Base-by-base conservation (phyloP, 2,113 vertebrate genomes). In the Tylochromis polylepis region DNA sequence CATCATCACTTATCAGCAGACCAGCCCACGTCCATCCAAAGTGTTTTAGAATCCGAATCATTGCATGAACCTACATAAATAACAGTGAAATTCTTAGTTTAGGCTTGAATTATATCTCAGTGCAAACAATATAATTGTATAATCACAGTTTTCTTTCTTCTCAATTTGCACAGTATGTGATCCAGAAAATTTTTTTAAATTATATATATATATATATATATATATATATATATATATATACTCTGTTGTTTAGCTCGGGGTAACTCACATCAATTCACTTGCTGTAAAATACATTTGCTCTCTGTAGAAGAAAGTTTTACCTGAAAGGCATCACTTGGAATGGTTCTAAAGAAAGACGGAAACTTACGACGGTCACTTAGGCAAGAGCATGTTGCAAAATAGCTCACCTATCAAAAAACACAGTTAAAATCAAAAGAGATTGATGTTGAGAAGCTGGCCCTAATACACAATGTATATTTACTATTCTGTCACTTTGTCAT, bases 371-470 rank as follows among this genome's bases (percentile, higher is more conserved):
- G 88, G 56, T 95, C 81, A 77, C 92, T 94, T 6, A 95, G 86
- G 58, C 90, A 93, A 62, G 85, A 92, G 58, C 92, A 94, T 18
- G 94, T 92, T 29, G 94, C 92, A 81, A 83, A 94, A 57, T 94
- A 91, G 82, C 94, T 95, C 57, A 94, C 90, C 94, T 95, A 55
- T 36, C 59, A 85, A 49, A 56, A 85, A 16, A 60, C 27, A 89
- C 6, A 79, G 2, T 53, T 67, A 53, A 43, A 22, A 43, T 67
- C 8, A 41, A 29, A 56, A 79, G 29, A 5, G 41, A 46, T 36
- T 14, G 8, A 58, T 57, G 5, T 2, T 18, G 29, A 31, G 15
- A 77, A 34, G 10, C 20, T 49, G 41, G 41, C 10, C 18, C 41
- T 75, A 75, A 72, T 46, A 72, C 46, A 18, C n/a, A 72, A 75